Base-by-base conservation (phyloP, 2,888 invertebrate genomes). In the Hecatera dysodea region DNA sequence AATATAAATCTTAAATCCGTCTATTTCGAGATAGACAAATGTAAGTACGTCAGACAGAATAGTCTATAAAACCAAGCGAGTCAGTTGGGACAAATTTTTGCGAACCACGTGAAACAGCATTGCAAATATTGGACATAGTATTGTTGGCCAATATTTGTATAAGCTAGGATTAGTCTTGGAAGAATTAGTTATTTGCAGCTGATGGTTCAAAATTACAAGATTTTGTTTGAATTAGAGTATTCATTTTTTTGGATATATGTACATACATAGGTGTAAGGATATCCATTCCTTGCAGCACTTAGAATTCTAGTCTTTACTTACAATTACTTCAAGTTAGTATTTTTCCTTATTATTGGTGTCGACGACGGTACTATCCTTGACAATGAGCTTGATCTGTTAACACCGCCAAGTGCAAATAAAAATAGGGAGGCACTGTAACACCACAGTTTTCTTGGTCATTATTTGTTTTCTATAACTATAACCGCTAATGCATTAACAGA, bases 31-130 rank as follows among this genome's bases (percentile, higher is more conserved):
- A 50, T 36, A 70, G 46, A 74, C 53, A 67, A 56, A 59, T 68
- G n/a, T 33, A n/a, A n/a, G 33, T 29, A 48, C 46, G n/a, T 68
- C 61, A 69, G 65, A n/a, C 39, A 46, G 64, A 67, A 70, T 68
- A 67, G 72, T 53, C 68, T 50, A 63, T 81, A 73, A 77, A 80
- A 78, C 62, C 63, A 60, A 67, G 59, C 57, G 55, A 68, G 74
- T 71, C 74, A 72, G 64, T 67, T 57, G 59, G 65, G 33, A 59
- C 70, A 67, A 71, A 65, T 75, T 80, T 79, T 84, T 79, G 76
- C 70, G 48, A 67, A 53, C 48, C 44, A 59, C 63, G 59, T 73
- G 66, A 60, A 80, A 80, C 62, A 66, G 72, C 70, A 72, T 48
- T 72, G 68, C 56, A 68, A 78, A 83, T 75, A 75, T 72, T 80